Evolutionary conservation across 64 coral and sea anemone genomes (phyloP).

Genomic region (Dendronephthya gigantea): DNA sequence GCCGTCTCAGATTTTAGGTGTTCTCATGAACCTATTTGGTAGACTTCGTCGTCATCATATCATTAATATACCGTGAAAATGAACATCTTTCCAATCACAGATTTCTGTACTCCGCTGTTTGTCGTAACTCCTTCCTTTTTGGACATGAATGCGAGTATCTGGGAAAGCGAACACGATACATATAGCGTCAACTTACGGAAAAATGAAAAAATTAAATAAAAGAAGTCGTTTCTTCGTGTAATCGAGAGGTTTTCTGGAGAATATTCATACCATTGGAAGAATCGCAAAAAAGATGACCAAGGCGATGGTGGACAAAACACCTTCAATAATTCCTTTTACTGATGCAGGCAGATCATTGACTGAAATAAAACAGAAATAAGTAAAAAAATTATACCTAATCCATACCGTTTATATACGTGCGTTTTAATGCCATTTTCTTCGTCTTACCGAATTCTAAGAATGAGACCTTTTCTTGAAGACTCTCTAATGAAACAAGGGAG

Average conservation of each 20-base stretch:
- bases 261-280: constrained; percentile 75
- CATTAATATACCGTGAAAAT: constrained; percentile 70
- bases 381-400: background rate
- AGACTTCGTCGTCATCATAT: no score
- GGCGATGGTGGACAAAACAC: constrained; percentile 64
- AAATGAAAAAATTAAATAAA: no score
- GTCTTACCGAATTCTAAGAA: constrained; percentile 52
- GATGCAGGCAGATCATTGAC: constrained; percentile 31
- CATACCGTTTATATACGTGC: background rate
- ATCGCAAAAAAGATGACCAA: constrained; percentile 80
- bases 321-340: constrained; percentile 69
- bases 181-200: background rate
- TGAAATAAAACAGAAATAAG: background rate
- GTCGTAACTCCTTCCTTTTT: constrained; percentile 44
- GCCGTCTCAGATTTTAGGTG: no score
- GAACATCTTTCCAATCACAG: constrained; percentile 42
- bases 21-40: no score
- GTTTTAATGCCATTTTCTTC: no score
- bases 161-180: background rate
- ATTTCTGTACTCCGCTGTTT: constrained; percentile 37
- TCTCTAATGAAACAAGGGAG: constrained; percentile 60
- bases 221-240: background rate
- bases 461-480: constrained; percentile 42
- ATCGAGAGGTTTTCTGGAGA: background rate
- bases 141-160: constrained; percentile 35